Base-by-base conservation (phyloP, 1,140 invertebrate species). In the Aphelenchoides fujianensis region DNA sequence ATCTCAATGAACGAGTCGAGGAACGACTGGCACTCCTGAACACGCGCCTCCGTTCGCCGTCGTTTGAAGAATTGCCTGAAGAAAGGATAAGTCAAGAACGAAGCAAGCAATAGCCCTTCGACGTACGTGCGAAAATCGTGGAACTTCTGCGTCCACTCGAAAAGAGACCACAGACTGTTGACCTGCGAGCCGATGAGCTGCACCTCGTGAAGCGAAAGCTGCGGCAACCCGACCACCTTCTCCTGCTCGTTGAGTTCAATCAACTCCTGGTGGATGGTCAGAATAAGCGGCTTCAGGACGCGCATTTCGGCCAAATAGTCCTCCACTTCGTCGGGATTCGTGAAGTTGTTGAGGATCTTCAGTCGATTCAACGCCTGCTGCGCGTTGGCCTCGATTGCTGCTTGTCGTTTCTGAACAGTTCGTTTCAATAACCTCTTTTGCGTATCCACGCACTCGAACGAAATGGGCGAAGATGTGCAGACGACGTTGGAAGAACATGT, bases 401-500 rank as follows among this genome's bases (percentile, higher is more conserved):
- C 34, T 78, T 75, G 74, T 2, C 75, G 48, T 2, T 79, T 68
- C 72, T 77, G 23, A 28, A 77, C 9, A 34, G n/a, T 7, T 16
- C 19, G 3, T 59, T 68, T 59, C 31, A 63, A 30, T 12, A 55
- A 16, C 3, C 2, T 16, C n/a, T 54, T 67, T 64, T 61, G 16
- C 5, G 2, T 3, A 12, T 41, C n/a, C 0, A 53, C 2, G 32
- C 55, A 77, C 74, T 32, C 48, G 36, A 30, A 74, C 73, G 64
- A 72, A 75, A 73, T 78, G 72, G 16, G 36, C 48, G 55, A 75
- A 75, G 27, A 75, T 77, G 41, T 75, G 74, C 1, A 75, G 31
- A 23, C 74, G 16, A 7, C 74, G 31, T 34, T 75, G 74, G 31
- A 75, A 75, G 30, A 75, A 75, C 74, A 75, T 78, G 3, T 34